Evolutionary conservation across 2,797 vertebrate genomes (phyloP).

Genomic region (Synanceia verrucosa): DNA sequence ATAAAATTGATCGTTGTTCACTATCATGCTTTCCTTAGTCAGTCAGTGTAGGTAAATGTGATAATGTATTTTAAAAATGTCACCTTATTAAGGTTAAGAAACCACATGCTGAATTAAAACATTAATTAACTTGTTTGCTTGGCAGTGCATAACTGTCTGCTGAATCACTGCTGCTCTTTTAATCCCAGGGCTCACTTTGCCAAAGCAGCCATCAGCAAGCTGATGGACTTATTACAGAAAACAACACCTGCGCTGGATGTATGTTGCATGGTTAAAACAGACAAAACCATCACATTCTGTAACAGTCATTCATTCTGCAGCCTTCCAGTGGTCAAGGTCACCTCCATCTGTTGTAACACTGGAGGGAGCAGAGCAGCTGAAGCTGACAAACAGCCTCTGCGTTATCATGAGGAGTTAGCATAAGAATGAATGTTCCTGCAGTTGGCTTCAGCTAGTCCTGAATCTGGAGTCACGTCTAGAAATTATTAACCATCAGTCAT

Average conservation of each 20-base stretch:
- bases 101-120: background rate
- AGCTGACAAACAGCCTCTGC: constrained; percentile 15
- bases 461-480: constrained; percentile 31
- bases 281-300: background rate
- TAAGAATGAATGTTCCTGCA: constrained; percentile 1
- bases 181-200: background rate
- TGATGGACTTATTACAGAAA: constrained; percentile 11
- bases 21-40: background rate
- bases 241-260: constrained; percentile 1
- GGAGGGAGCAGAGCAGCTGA: constrained; percentile 4
- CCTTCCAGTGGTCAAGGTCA: constrained; percentile 53
- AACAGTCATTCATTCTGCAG: constrained; percentile 6
- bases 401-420: background rate
- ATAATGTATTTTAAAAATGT: background rate
- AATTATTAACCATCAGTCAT: constrained; percentile 15
- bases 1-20: background rate
- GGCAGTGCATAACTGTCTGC: background rate
- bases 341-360: constrained; percentile 28
- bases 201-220: constrained; percentile 11
- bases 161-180: background rate
- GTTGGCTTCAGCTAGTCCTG: background rate
- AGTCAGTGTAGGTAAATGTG: background rate
- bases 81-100: background rate
- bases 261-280: background rate
- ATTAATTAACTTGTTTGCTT: background rate